Conservation (phyloP, 1,140 invertebrate genomes). For the Lordiphosa collinella region DNA sequence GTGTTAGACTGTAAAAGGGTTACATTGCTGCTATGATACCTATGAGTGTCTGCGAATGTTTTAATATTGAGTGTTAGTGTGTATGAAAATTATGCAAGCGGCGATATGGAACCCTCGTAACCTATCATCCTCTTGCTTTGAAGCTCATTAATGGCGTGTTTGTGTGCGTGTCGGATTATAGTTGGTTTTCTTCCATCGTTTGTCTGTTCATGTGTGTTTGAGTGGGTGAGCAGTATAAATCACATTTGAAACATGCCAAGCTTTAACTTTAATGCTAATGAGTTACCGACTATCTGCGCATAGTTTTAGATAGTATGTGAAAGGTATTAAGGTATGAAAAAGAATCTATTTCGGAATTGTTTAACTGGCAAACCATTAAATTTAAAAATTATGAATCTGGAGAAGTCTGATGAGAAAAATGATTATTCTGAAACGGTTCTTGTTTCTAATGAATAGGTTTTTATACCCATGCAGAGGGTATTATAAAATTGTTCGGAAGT, state of each 20-base stretch:
- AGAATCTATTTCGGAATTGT: too few species aligned
- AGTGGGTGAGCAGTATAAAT: neutral
- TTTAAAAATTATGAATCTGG: too few species aligned
- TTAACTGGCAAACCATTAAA: too few species aligned
- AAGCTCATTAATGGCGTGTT: neutral
- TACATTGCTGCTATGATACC: slow-evolving; percentile 5
- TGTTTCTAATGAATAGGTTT: too few species aligned
- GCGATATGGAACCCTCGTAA: neutral
- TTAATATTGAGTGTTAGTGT: slow-evolving; percentile 35
- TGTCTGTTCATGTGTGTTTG: neutral
- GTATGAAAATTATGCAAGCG: slow-evolving; percentile 9
- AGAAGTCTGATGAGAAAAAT: too few species aligned
- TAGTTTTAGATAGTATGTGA: neutral
- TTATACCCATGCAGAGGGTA: too few species aligned
- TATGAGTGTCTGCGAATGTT: slow-evolving; percentile 26
- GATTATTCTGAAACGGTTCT: too few species aligned
- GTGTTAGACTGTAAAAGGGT: slow-evolving; percentile 34
- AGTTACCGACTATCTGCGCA: neutral
- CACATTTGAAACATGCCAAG: neutral
- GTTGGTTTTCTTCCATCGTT: neutral
- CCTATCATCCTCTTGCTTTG: neutral
- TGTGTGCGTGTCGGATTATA: slow-evolving; percentile 1
- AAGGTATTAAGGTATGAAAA: too few species aligned
- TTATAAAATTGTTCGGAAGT: too few species aligned
- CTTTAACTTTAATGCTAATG: slow-evolving; percentile 17